phyloP scores from a whole-genome alignment of 1,140 invertebrate genomes.

The Amyelois transitella region DNA sequence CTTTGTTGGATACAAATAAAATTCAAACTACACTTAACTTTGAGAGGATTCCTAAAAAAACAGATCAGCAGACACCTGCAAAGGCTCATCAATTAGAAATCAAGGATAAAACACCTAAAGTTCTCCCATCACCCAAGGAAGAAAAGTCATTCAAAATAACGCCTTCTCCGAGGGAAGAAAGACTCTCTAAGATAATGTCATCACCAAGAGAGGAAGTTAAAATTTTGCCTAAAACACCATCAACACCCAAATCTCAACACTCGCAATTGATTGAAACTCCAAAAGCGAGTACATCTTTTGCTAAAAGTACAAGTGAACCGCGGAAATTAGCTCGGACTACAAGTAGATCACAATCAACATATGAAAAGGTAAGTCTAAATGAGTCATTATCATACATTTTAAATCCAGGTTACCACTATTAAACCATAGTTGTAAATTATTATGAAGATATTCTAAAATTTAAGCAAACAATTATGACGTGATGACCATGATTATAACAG shows the following conservation, averaged over 20 bases:
- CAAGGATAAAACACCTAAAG: constrained; percentile 14
- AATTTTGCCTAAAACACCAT: constrained; percentile 32
- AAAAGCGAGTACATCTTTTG: constrained; percentile 34
- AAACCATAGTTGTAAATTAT: neutral
- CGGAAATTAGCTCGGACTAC: constrained; percentile 20
- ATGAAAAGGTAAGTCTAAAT: constrained; percentile 22
- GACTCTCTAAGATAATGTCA: neutral
- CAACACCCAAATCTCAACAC: constrained; percentile 28
- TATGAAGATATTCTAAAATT: neutral
- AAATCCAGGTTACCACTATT: neutral
- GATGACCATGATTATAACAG: too few species aligned
- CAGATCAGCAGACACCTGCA: constrained; percentile 19
- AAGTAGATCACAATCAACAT: constrained; percentile 15
- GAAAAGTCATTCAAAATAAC: constrained; percentile 12
- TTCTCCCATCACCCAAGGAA: constrained; percentile 36
- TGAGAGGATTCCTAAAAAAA: constrained; percentile 50
- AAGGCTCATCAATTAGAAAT: constrained; percentile 16
- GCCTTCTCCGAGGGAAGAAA: neutral
- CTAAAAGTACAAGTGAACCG: constrained; percentile 17
- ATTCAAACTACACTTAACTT: constrained; percentile 70
- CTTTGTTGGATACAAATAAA: constrained; percentile 42
- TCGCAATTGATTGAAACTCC: constrained; percentile 37
- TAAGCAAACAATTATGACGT: neutral
- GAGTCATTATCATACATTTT: neutral
- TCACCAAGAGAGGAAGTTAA: constrained; percentile 11